Conservation (phyloP, 2,113 vertebrate species). For the Spheniscus mendiculus region DNA sequence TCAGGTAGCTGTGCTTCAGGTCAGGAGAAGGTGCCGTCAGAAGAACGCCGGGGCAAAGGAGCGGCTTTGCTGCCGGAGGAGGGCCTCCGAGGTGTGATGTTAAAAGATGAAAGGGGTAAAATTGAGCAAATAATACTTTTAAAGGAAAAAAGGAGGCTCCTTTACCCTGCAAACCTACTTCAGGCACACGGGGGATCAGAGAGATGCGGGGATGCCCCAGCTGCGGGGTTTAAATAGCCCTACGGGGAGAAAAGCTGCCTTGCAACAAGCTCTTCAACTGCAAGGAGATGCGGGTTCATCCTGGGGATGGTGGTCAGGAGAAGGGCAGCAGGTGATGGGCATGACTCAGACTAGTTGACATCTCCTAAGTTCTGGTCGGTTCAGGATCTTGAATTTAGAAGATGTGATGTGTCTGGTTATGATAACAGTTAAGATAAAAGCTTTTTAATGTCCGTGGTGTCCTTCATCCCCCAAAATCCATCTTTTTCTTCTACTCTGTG, state of each 20-base stretch:
- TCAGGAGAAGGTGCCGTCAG: background rate
- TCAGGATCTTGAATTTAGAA: background rate
- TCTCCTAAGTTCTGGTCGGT: background rate
- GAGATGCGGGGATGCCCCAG: background rate
- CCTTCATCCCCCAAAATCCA: background rate
- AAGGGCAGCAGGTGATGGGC: background rate
- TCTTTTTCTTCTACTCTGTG: background rate
- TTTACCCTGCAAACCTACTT: background rate
- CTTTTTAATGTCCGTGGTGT: background rate
- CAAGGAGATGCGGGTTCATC: background rate
- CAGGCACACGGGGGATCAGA: background rate
- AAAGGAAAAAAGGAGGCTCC: background rate
- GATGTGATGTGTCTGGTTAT: background rate
- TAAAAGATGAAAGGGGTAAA: background rate
- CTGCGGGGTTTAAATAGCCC: background rate
- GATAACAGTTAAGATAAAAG: background rate
- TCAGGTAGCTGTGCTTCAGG: background rate
- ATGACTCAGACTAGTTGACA: background rate
- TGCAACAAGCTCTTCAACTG: background rate
- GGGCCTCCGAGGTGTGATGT: background rate
- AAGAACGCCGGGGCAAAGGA: accelerated
- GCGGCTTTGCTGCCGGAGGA: background rate
- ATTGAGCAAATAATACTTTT: background rate
- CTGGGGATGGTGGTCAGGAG: background rate
- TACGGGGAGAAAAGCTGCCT: accelerated